These are phyloP conservation scores for Drosophila testacea DNA, from an alignment of 2,888 invertebrate genomes.

Conservation along the genomic window DNA sequence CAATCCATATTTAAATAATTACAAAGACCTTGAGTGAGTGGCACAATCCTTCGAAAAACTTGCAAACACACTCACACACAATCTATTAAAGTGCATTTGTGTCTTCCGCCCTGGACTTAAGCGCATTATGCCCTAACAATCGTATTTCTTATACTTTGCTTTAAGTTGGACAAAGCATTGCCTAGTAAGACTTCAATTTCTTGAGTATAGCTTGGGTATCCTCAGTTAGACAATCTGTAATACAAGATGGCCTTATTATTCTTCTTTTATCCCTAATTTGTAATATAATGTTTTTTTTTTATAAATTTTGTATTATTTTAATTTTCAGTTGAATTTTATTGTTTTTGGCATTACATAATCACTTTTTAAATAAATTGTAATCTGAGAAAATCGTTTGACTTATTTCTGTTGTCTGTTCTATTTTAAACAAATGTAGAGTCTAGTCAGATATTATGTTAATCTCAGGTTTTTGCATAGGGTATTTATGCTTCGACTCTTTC, in stretches of 20 bases:
- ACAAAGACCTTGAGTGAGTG: constrained; percentile 57
- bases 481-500: background rate
- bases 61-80: constrained; percentile 8
- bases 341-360: too few relatives aligned
- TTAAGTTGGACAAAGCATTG: constrained; percentile 2
- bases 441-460: background rate
- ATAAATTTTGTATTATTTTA: too few relatives aligned
- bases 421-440: background rate
- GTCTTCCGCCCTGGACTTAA: constrained; percentile 25
- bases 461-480: constrained; percentile 1
- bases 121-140: constrained; percentile 8
- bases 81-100: constrained; percentile 52
- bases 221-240: too few relatives aligned
- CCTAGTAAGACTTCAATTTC: too few relatives aligned
- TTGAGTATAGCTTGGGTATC: too few relatives aligned
- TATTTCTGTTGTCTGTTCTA: too few relatives aligned
- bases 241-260: background rate
- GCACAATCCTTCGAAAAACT: constrained; percentile 25
- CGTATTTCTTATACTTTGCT: constrained; percentile 1
- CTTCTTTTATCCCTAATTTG: too few relatives aligned
- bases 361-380: too few relatives aligned
- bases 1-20: constrained; percentile 77
- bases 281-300: too few relatives aligned
- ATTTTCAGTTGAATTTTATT: too few relatives aligned
- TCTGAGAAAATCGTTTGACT: too few relatives aligned